Evolutionary conservation across 2,113 vertebrate genomes (phyloP).

Genomic region (Rhinolophus ferrumequinum): DNA sequence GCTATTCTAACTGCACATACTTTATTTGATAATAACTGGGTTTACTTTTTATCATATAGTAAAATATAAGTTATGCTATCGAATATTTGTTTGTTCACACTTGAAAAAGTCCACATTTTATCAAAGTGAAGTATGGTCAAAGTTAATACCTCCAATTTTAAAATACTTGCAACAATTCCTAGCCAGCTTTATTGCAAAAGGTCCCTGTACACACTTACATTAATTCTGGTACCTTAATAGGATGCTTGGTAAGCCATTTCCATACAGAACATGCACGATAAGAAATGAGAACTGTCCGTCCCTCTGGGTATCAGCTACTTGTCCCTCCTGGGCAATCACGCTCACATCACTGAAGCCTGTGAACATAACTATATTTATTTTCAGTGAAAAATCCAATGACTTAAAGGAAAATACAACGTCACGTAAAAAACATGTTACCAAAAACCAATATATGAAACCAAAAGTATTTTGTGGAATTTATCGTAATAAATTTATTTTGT

Average conservation of each 20-base stretch:
- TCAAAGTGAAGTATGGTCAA: slow-evolving; percentile 83
- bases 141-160: slow-evolving; percentile 84
- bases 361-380: slow-evolving; percentile 84
- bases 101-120: slow-evolving; percentile 80
- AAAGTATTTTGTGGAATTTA: slow-evolving; percentile 85
- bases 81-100: slow-evolving; percentile 82
- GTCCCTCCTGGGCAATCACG: slow-evolving; percentile 73
- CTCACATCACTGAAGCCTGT: slow-evolving; percentile 80
- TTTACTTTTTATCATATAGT: slow-evolving; percentile 80
- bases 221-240: slow-evolving; percentile 83
- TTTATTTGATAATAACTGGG: slow-evolving; percentile 86
- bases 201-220: slow-evolving; percentile 84
- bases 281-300: slow-evolving; percentile 83
- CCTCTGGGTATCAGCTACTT: slow-evolving; percentile 81
- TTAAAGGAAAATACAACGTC: slow-evolving; percentile 84
- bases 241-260: slow-evolving; percentile 82
- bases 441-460: slow-evolving; percentile 83
- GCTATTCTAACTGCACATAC: slow-evolving; percentile 83
- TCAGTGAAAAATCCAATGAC: slow-evolving; percentile 85
- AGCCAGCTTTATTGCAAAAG: slow-evolving; percentile 86
- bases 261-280: slow-evolving; percentile 82
- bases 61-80: slow-evolving; percentile 84
- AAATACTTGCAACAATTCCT: slow-evolving; percentile 85
- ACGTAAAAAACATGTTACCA: slow-evolving; percentile 83
- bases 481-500: slow-evolving; percentile 77